Evolutionary conservation across 2,888 invertebrate species (phyloP).

Genomic region (Phorcus lineatus): DNA sequence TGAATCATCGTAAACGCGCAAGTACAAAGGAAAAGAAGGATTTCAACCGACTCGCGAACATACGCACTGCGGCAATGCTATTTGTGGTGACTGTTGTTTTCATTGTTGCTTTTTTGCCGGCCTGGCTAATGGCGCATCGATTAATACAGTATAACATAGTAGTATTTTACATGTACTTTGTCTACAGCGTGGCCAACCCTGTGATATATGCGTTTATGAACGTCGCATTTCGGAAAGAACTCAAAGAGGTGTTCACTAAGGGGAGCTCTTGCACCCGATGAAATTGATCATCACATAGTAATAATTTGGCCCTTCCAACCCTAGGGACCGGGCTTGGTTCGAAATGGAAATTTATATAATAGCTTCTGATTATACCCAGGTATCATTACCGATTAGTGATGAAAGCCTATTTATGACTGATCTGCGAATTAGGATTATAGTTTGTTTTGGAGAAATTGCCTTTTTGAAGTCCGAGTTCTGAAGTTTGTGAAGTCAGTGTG

Average conservation of each 20-base stretch:
- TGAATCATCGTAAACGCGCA: conserved; percentile 30
- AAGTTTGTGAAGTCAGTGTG: too few species aligned
- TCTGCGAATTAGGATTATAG: too few species aligned
- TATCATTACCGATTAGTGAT: too few species aligned
- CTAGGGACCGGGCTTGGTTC: too few species aligned
- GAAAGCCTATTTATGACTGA: too few species aligned
- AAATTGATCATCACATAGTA: background rate
- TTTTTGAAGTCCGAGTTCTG: too few species aligned
- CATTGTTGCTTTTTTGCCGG: conserved; percentile 62
- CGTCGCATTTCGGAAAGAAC: conserved; percentile 60
- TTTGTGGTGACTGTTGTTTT: conserved; percentile 68
- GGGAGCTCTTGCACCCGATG: conserved; percentile 21
- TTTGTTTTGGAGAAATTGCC: too few species aligned
- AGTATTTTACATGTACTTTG: conserved; percentile 66
- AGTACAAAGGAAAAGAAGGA: conserved; percentile 39
- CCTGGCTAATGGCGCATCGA: conserved; percentile 55
- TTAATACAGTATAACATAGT: conserved; percentile 45
- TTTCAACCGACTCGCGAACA: conserved; percentile 46
- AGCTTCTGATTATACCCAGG: too few species aligned
- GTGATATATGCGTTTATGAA: conserved; percentile 69
- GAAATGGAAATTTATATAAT: too few species aligned
- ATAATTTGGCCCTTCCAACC: too few species aligned
- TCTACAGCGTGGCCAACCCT: conserved; percentile 67
- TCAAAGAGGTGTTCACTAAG: conserved; percentile 41
- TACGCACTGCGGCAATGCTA: conserved; percentile 66